Conservation (phyloP, 2,888 invertebrate genomes). For the Phania funesta region DNA sequence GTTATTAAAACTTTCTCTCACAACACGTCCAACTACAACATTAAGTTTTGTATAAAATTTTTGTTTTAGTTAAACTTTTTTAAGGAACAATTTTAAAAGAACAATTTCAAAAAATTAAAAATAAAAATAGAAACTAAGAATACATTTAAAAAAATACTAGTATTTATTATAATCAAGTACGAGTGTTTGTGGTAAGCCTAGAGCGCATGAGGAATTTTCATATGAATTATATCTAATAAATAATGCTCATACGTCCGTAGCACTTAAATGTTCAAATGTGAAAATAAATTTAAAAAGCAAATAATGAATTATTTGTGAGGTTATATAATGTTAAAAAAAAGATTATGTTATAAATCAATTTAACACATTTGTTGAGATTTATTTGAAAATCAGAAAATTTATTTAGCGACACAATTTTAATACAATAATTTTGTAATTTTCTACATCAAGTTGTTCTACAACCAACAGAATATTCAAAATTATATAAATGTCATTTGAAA, state of each 20-base stretch:
- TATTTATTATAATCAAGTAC: too few relatives aligned
- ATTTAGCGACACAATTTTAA: too few relatives aligned
- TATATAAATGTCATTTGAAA: too few relatives aligned
- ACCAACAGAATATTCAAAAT: too few relatives aligned
- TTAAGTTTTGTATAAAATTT: constrained; percentile 7
- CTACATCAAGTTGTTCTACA: too few relatives aligned
- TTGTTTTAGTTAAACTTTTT: neutral
- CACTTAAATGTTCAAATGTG: neutral
- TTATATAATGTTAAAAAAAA: neutral
- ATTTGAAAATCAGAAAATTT: too few relatives aligned
- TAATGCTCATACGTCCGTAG: neutral
- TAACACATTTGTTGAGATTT: too few relatives aligned
- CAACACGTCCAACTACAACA: constrained; percentile 6
- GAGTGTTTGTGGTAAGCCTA: too few relatives aligned
- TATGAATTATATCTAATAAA: neutral
- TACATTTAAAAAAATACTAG: neutral
- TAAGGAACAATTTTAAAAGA: constrained; percentile 1
- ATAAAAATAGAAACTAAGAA: neutral
- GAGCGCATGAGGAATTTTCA: neutral
- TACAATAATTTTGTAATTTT: too few relatives aligned
- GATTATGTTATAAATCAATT: too few relatives aligned
- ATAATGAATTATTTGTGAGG: neutral
- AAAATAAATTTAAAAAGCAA: neutral
- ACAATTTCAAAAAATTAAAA: neutral
- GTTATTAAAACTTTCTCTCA: neutral